A percentile compares a stretch with the other conserved stretches of the same genome.
Evolutionary conservation across 1,140 invertebrate genomes (phyloP).

Genomic region (Phymorhynchus buccinoides): DNA sequence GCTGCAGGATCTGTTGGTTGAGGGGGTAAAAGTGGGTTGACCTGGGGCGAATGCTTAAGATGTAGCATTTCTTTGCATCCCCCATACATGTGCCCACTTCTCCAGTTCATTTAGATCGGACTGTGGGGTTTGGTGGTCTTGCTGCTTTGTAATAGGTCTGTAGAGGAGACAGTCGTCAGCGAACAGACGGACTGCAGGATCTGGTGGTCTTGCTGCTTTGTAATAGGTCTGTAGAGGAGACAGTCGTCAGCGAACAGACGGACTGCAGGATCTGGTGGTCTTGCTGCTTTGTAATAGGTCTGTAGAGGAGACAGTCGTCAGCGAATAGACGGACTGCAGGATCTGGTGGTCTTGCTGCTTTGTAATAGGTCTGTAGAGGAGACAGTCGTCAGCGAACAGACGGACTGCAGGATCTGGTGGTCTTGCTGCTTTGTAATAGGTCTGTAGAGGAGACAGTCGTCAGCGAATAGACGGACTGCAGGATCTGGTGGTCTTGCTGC

Average conservation of each 20-base stretch:
- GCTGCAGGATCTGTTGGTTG: conserved; percentile 37
- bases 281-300: conserved; percentile 25
- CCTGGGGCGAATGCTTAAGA: conserved; percentile 23
- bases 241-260: conserved; percentile 51
- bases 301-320: conserved; percentile 50
- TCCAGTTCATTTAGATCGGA: conserved; percentile 45
- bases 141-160: conserved; percentile 23
- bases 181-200: conserved; percentile 44
- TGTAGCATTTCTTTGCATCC: conserved; percentile 50
- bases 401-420: no score
- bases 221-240: conserved; percentile 44
- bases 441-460: conserved; percentile 48
- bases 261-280: no score
- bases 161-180: conserved; percentile 52
- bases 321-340: conserved; percentile 45
- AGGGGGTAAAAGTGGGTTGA: conserved; percentile 40
- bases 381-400: conserved; percentile 51
- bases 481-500: no score
- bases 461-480: conserved; percentile 45
- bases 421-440: conserved; percentile 27
- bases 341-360: no score
- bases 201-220: no score
- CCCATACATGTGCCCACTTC: conserved; percentile 41
- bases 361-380: conserved; percentile 45
- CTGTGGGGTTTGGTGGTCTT: conserved; percentile 46